Evolutionary conservation across 2,888 invertebrate species (phyloP).

Genomic region (Baccha elongata): DNA sequence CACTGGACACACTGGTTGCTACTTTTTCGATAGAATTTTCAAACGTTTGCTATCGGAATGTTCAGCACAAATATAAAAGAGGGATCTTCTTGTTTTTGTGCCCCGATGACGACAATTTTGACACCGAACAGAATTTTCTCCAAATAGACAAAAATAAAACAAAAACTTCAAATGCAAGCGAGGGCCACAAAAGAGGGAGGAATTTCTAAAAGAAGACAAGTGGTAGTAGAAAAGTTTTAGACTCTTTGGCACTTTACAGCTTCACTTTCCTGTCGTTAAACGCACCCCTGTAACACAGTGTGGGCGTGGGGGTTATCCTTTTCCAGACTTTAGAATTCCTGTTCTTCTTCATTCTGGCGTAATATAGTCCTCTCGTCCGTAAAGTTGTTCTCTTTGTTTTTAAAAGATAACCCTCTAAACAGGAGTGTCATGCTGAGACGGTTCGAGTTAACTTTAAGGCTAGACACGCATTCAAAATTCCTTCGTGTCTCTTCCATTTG

Average conservation of each 20-base stretch:
- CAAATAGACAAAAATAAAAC: slow-evolving; percentile 39
- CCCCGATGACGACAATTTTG: slow-evolving; percentile 64
- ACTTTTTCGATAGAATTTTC: background rate
- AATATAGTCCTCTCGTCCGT: slow-evolving; percentile 1
- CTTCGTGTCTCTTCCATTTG: slow-evolving; percentile 27
- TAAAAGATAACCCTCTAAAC: slow-evolving; percentile 24
- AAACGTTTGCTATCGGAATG: slow-evolving; percentile 17
- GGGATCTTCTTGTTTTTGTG: slow-evolving; percentile 48
- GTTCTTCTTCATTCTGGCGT: slow-evolving; percentile 9
- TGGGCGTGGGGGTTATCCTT: slow-evolving; percentile 29
- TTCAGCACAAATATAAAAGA: slow-evolving; percentile 12
- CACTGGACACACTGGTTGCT: background rate
- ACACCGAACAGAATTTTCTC: slow-evolving; percentile 63
- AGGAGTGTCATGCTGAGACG: background rate
- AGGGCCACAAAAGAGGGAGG: slow-evolving; percentile 11
- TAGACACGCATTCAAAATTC: slow-evolving; percentile 58
- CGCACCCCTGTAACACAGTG: slow-evolving; percentile 35
- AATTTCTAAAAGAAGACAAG: slow-evolving; percentile 30
- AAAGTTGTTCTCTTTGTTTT: slow-evolving; percentile 3
- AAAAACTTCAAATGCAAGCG: background rate
- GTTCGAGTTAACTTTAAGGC: slow-evolving; percentile 27
- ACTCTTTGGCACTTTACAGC: slow-evolving; percentile 72
- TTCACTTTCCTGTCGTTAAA: slow-evolving; percentile 67
- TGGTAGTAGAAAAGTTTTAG: slow-evolving; percentile 67
- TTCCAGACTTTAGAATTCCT: slow-evolving; percentile 56